phyloP scores from a whole-genome alignment of 30 jellyfish, hydroid and myxozoan species.

The Pseudorhiza aurosa region DNA sequence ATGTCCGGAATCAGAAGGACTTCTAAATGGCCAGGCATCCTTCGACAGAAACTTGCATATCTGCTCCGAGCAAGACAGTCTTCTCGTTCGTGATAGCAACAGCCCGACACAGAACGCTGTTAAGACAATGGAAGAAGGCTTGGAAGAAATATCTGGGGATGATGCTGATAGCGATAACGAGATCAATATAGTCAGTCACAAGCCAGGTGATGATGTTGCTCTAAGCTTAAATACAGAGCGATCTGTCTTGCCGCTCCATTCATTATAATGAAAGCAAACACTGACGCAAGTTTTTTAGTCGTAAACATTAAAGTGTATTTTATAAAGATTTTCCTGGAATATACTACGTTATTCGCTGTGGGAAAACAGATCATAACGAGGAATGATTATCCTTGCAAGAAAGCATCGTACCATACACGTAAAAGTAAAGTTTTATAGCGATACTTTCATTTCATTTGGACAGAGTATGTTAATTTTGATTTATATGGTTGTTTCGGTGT shows the following conservation, averaged over 20 bases:
- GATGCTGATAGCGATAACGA: slow-evolving; percentile 37
- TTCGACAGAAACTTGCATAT: slow-evolving; percentile 72
- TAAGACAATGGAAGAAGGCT: not conserved
- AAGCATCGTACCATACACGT: too few relatives aligned
- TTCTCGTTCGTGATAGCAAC: slow-evolving; percentile 21
- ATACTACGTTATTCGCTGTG: too few relatives aligned
- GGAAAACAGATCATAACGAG: too few relatives aligned
- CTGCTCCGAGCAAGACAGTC: slow-evolving; percentile 50
- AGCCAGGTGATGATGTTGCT: slow-evolving; percentile 18
- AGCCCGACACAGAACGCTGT: slow-evolving; percentile 1
- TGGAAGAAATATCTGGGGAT: not conserved
- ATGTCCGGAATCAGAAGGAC: slow-evolving; percentile 84
- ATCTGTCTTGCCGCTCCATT: slow-evolving; percentile 13
- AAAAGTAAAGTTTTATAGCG: too few relatives aligned
- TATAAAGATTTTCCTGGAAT: too few relatives aligned
- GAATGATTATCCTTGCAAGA: too few relatives aligned
- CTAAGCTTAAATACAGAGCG: not conserved
- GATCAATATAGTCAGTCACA: slow-evolving; percentile 9
- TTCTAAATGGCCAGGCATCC: slow-evolving; percentile 58
- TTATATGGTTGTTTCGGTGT: too few relatives aligned
- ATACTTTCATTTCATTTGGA: too few relatives aligned
- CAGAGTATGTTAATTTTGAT: too few relatives aligned
- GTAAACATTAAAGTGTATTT: too few relatives aligned
- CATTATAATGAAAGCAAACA: not conserved
- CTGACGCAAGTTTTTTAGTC: too few relatives aligned